Conservation (phyloP, 2,113 vertebrate species). For the Galbula dea region DNA sequence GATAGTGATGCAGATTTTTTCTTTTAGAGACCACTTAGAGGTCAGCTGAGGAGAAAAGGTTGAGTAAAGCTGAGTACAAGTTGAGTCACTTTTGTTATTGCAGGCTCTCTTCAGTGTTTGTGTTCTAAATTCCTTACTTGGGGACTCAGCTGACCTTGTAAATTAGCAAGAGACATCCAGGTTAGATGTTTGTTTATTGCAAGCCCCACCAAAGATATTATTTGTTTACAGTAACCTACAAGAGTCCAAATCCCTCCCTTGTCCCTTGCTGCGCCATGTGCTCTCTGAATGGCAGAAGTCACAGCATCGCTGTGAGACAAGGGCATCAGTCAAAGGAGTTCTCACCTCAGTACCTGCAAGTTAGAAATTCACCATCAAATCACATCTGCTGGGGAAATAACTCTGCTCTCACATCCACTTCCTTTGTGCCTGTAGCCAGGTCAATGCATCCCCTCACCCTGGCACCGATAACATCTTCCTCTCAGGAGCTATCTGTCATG, state of each 20-base stretch:
- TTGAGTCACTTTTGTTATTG: not conserved
- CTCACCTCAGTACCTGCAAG: not conserved
- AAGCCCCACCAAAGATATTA: not conserved
- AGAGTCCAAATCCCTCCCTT: not conserved
- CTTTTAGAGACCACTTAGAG: not conserved
- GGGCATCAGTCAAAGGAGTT: not conserved
- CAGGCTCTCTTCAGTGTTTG: not conserved
- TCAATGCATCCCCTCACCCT: not conserved
- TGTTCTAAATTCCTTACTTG: not conserved
- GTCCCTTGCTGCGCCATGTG: not conserved
- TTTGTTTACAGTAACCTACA: not conserved
- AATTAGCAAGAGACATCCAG: not conserved
- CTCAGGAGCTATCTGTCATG: not conserved
- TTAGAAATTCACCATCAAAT: not conserved
- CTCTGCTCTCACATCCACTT: not conserved
- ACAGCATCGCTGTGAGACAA: not conserved
- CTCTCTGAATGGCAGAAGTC: not conserved
- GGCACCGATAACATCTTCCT: constrained; percentile 12
- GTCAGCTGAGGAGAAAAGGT: not conserved
- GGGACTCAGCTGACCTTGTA: not conserved
- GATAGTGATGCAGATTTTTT: not conserved
- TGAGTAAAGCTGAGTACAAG: not conserved
- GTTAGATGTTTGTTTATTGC: not conserved
- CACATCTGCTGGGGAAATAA: not conserved
- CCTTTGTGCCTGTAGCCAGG: not conserved